phyloP scores from a whole-genome alignment of 1,140 invertebrate species.

The Phortica variegata region DNA sequence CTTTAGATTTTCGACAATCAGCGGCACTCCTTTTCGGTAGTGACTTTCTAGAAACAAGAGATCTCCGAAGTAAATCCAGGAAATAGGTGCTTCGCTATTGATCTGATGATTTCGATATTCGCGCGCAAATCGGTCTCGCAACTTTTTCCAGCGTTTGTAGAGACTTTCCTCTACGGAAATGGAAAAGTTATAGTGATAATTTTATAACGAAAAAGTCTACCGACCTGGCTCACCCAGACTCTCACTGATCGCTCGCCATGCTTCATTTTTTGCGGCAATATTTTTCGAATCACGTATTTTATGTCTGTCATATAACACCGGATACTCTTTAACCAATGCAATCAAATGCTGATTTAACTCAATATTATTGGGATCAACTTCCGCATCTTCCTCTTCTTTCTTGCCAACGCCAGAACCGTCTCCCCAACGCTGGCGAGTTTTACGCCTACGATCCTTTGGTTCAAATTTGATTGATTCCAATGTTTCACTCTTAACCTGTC shows the following conservation, averaged over 20 bases:
- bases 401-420: constrained; percentile 14
- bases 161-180: constrained; percentile 30
- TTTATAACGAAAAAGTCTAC: neutral
- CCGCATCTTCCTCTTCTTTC: constrained; percentile 12
- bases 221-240: constrained; percentile 35
- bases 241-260: constrained; percentile 42
- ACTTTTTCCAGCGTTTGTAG: constrained; percentile 50
- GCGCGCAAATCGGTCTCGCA: constrained; percentile 44
- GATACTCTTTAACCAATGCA: constrained; percentile 38
- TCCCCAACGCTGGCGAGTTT: constrained; percentile 6
- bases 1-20: constrained; percentile 36
- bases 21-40: constrained; percentile 41
- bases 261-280: constrained; percentile 42
- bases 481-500: constrained; percentile 27
- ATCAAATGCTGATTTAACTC: constrained; percentile 38
- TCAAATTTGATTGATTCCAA: constrained; percentile 37
- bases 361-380: constrained; percentile 24
- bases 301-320: constrained; percentile 41
- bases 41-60: constrained; percentile 37
- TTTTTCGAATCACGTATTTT: constrained; percentile 49
- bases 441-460: constrained; percentile 24
- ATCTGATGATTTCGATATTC: constrained; percentile 46
- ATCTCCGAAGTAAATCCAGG: constrained; percentile 41
- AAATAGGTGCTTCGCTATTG: constrained; percentile 26
- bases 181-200: neutral